Evolutionary conservation across 2,888 invertebrate genomes (phyloP), one percentile per base, ranked within the genome.

Genomic region (Melinopterus prodromus): DNA sequence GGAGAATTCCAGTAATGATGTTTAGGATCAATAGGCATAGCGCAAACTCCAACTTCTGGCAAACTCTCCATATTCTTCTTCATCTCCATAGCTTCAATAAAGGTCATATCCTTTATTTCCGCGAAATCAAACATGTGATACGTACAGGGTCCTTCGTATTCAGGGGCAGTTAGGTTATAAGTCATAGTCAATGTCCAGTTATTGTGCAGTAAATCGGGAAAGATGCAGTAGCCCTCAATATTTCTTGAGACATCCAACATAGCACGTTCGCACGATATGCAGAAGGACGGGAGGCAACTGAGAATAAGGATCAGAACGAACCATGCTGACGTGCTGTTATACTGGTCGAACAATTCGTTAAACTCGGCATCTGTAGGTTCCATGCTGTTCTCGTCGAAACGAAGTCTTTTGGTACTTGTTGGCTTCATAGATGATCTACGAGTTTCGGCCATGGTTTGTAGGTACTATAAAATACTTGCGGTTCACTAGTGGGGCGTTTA

Each of bases 281-380:
- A 53, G 69, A 71, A 79, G 26, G 36, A 35, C 9, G 77, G 77
- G 15, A 79, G 0, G 15, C 69, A 72, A 5, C 71, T 70, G 53
- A 79, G n/a, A 26, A 77, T 12, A 71, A 79, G 71, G 1, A 71
- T 69, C 35, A 69, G n/a, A 6, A 69, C 69, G 15, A 79, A 79
- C 79, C 79, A 79, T 15, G 69, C 16, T 5, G 79, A 71, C 12
- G 12, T 14, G 6, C 7, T 72, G 6, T n/a, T 72, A 36, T 77
- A 53, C 38, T 72, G 38, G 6, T 26, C 53, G 69, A 76, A 79
- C 15, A 37, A 12, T 26, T 79, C 79, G 7, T 69, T 35, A 77
- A 79, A 79, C 77, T 79, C 79, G 16, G 72, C 69, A 9, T 79
- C 79, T 72, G 79, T 77, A 1, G 79, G 79, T 72, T 79, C 79